These are phyloP conservation scores for Ariopsis seemanni DNA, from an alignment of 2,113 vertebrate species.

Conservation along the genomic window DNA sequence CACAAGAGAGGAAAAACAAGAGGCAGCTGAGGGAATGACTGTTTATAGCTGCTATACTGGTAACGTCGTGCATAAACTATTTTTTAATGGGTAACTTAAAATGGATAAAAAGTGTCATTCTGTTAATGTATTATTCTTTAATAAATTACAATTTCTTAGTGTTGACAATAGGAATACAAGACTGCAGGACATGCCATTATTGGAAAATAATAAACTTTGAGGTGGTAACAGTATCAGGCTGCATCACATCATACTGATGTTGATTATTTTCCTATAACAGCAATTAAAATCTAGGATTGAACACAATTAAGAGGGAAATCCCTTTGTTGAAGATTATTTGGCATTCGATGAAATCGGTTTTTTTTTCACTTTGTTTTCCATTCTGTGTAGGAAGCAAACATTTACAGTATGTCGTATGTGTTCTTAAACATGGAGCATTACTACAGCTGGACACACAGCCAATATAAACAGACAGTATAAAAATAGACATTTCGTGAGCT, in stretches of 20 bases:
- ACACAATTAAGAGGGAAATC: not conserved
- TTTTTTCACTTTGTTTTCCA: not conserved
- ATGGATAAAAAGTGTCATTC: not conserved
- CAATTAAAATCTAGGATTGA: too few species aligned
- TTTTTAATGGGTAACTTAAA: not conserved
- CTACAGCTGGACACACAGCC: constrained; percentile 9
- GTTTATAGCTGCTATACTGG: not conserved
- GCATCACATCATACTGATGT: not conserved
- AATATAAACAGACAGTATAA: constrained; percentile 49
- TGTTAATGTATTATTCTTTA: not conserved
- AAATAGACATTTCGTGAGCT: constrained; percentile 48
- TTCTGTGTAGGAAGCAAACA: not conserved
- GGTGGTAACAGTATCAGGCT: not conserved
- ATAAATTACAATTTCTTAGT: not conserved
- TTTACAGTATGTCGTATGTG: not conserved
- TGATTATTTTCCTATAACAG: not conserved
- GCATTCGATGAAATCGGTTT: not conserved
- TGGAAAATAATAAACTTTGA: not conserved
- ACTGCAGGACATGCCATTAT: not conserved
- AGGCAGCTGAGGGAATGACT: not conserved
- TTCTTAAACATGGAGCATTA: not conserved
- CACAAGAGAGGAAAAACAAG: not conserved
- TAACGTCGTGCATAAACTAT: too few species aligned
- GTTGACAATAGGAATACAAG: too few species aligned
- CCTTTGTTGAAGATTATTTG: not conserved